Percentiles rank a stretch among this genome's conserved stretches.
Conservation (phyloP, 1,140 invertebrate genomes). For the Drosophila elegans region DNA sequence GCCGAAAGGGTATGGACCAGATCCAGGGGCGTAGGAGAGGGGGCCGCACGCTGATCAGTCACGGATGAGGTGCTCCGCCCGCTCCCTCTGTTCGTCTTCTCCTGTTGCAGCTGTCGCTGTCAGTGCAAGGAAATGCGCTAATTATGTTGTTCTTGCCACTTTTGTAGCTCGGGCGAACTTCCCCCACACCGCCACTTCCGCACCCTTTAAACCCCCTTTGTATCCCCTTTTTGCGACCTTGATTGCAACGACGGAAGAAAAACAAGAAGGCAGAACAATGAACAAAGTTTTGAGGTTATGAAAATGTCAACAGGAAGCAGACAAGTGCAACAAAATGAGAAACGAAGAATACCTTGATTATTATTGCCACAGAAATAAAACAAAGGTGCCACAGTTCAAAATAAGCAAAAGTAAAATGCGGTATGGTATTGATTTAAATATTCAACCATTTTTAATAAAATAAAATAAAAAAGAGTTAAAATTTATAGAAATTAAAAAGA, state of each 20-base stretch:
- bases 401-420: background rate
- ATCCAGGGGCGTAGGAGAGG: background rate
- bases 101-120: conserved; percentile 51
- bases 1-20: conserved; percentile 16
- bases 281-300: conserved; percentile 39
- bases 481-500: too few relatives aligned
- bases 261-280: conserved; percentile 16
- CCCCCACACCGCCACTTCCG: background rate
- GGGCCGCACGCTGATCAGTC: conserved; percentile 45
- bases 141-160: conserved; percentile 64
- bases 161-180: conserved; percentile 19
- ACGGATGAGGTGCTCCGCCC: conserved; percentile 46
- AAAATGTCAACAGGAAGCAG: conserved; percentile 42
- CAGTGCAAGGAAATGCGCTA: conserved; percentile 73
- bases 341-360: conserved; percentile 16
- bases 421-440: too few relatives aligned
- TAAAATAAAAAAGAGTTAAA: too few relatives aligned
- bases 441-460: too few relatives aligned
- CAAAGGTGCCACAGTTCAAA: background rate
- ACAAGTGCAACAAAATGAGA: conserved; percentile 22
- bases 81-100: conserved; percentile 22
- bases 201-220: background rate
- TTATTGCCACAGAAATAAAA: background rate
- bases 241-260: conserved; percentile 31
- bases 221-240: conserved; percentile 55